Evolutionary conservation across 2,797 vertebrate species (phyloP), one percentile per base, ranked within the genome.

Genomic region (Myripristis murdjan): DNA sequence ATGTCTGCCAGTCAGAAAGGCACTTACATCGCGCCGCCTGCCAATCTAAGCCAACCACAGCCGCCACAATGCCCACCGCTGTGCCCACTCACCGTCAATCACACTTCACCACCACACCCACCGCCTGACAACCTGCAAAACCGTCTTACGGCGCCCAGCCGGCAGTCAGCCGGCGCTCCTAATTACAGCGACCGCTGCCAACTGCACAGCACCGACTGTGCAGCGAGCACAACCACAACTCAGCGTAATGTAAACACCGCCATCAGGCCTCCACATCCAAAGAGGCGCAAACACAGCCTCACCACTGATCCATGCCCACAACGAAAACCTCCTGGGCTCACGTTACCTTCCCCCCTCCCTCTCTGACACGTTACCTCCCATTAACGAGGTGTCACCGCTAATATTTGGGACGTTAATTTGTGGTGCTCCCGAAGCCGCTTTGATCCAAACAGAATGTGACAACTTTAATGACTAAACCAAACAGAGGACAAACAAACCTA

Each of bases 401-500:
- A 91, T 87, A 89, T 88, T 81, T 56, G 61, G 82, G 76, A 69
- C 65, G 67, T 47, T 89, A 74, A 91, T 92, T 86, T 78, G 86
- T 16, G 49, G 58, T 35, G 75, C 81, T 81, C 77, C 82, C 62
- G 63, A 81, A 83, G 79, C 77, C 0, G 64, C 89, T 87, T 86
- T 93, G 92, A 92, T 92, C 83, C 84, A 85, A 88, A 92, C 76
- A 3, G 67, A 81, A 68, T 84, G 86, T 88, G 90, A 92, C 91
- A 91, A 87, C 85, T 90, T 88, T 91, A 92, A 92, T 84, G 85
- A 85, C 78, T 53, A 89, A 91, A 92, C 86, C 87, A 86, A 93
- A 92, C 84, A 79, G 70, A 80, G 71, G 83, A 89, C 88, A 89
- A 91, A 90, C 89, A 93, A 90, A 89, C 73, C 74, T 73, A 87